A percentile compares a stretch with the other conserved stretches of the same genome.
phyloP scores from a whole-genome alignment of 64 coral and sea anemone species.

The Platygyra sinensis region DNA sequence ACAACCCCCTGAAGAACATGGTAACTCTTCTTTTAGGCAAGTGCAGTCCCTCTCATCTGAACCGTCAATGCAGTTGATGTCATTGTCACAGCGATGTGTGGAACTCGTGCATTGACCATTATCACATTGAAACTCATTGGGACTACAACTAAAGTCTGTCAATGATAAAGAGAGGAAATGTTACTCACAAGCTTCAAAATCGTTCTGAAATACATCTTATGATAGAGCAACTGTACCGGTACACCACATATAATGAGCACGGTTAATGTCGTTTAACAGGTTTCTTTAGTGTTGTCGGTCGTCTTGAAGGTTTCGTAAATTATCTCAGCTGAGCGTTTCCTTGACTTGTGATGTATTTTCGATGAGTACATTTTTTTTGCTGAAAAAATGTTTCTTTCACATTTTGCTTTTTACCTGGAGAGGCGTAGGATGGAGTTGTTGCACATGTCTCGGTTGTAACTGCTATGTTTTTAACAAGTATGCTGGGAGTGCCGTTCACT shows the following conservation, averaged over 20 bases:
- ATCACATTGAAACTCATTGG: constrained; percentile 58
- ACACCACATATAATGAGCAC: too few species aligned
- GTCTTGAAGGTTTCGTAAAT: too few species aligned
- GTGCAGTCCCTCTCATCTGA: constrained; percentile 69
- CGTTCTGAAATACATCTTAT: too few species aligned
- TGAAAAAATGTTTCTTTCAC: background rate
- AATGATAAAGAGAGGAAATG: background rate
- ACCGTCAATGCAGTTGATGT: constrained; percentile 56
- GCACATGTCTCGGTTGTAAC: constrained; percentile 55
- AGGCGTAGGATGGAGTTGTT: constrained; percentile 25
- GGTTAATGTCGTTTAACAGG: too few species aligned
- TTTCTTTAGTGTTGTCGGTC: too few species aligned
- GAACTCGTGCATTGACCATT: constrained; percentile 55
- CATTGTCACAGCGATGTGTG: constrained; percentile 58
- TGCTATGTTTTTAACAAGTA: constrained; percentile 47
- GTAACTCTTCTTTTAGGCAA: constrained; percentile 55
- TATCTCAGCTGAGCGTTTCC: too few species aligned
- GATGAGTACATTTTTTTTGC: background rate
- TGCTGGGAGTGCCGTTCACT: constrained; percentile 14
- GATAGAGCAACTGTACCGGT: too few species aligned
- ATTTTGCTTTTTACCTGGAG: constrained; percentile 36
- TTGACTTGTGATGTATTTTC: too few species aligned
- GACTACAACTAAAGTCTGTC: constrained; percentile 37
- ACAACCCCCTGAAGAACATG: constrained; percentile 52
- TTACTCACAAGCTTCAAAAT: too few species aligned